These are phyloP conservation scores for Aplysia californica DNA, from an alignment of 1,140 invertebrate genomes.

Conservation along the genomic window DNA sequence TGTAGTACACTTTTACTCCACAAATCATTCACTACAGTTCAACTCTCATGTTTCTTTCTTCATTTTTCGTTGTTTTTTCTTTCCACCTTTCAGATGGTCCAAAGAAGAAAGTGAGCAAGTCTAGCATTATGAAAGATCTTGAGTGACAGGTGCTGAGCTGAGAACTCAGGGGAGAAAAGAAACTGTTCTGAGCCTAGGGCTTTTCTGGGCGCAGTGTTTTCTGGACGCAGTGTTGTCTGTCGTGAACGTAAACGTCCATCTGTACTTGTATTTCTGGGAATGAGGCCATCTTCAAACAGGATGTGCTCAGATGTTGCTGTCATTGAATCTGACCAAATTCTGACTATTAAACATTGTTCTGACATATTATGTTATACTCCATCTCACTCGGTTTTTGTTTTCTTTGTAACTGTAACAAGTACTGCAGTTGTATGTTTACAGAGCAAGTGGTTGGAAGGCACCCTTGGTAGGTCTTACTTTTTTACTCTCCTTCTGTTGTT, in stretches of 20 bases:
- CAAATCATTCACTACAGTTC: not conserved
- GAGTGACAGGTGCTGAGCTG: not conserved
- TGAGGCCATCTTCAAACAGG: not conserved
- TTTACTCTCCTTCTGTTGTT: no score
- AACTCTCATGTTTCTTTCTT: not conserved
- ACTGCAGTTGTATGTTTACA: no score
- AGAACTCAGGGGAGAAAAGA: not conserved
- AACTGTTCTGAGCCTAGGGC: not conserved
- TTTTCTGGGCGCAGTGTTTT: not conserved
- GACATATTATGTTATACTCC: no score
- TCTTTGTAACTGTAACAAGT: no score
- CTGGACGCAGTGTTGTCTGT: not conserved
- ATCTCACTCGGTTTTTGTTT: no score
- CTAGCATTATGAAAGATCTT: not conserved
- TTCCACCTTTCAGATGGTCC: slow-evolving; percentile 1
- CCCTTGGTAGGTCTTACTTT: no score
- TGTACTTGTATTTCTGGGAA: not conserved
- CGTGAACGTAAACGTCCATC: not conserved
- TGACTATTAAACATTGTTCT: no score
- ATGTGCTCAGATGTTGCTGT: not conserved
- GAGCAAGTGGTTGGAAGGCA: no score
- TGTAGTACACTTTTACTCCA: not conserved
- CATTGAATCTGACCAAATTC: no score
- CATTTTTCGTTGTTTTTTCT: not conserved
- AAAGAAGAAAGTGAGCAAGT: not conserved